phyloP scores from a whole-genome alignment of 1,140 invertebrate genomes.

The Cryptotermes secundus region DNA sequence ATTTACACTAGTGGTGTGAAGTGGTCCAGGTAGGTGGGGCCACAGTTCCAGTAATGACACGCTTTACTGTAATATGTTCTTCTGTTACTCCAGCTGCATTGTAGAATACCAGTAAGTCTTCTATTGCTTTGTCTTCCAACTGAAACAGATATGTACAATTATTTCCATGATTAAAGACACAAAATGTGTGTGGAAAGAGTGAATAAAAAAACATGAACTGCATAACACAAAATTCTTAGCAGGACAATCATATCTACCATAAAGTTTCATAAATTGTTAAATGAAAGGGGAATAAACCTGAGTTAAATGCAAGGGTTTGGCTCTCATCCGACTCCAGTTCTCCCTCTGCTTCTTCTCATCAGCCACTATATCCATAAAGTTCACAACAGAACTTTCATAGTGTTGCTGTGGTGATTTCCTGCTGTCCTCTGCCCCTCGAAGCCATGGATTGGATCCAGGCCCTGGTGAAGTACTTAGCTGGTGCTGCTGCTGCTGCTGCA shows the following conservation, averaged over 20 bases:
- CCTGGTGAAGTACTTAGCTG: background rate
- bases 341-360: slow-evolving; percentile 61
- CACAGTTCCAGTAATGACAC: slow-evolving; percentile 49
- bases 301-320: slow-evolving; percentile 62
- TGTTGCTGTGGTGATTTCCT: background rate
- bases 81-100: slow-evolving; percentile 58
- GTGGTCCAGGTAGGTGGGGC: slow-evolving; percentile 63
- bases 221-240: too few species aligned
- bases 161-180: slow-evolving; percentile 30
- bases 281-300: slow-evolving; percentile 50
- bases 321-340: slow-evolving; percentile 58
- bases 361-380: slow-evolving; percentile 57
- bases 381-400: slow-evolving; percentile 12
- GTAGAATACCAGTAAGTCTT: slow-evolving; percentile 66
- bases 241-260: too few species aligned
- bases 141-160: slow-evolving; percentile 42
- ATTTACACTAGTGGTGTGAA: slow-evolving; percentile 33
- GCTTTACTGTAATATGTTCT: slow-evolving; percentile 62
- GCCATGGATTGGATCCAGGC: slow-evolving; percentile 28
- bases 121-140: slow-evolving; percentile 74
- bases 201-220: background rate
- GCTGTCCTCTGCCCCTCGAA: background rate
- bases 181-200: slow-evolving; percentile 28
- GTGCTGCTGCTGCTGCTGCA: background rate
- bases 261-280: too few species aligned